A percentile compares a stretch with the other conserved stretches of the same genome.
These are phyloP conservation scores for Sinonovacula constricta DNA, from an alignment of 1,140 invertebrate species.

Conservation along the genomic window DNA sequence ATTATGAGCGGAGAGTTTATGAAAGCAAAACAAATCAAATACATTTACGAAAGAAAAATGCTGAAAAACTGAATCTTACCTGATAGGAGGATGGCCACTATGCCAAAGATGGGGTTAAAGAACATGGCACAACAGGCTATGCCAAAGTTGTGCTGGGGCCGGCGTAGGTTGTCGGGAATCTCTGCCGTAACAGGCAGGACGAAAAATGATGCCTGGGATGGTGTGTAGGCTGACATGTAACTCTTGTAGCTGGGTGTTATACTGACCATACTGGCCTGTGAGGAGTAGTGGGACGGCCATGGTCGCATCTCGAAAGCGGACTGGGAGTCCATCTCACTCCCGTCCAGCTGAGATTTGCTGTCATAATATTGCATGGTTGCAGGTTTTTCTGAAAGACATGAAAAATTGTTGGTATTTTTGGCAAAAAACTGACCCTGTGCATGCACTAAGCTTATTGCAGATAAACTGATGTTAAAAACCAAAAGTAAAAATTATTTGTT, in stretches of 20 bases:
- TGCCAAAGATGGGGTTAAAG: constrained; percentile 67
- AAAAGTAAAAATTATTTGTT: too few relatives aligned
- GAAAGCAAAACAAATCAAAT: too few relatives aligned
- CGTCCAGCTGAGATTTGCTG: constrained; percentile 47
- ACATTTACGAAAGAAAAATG: too few relatives aligned
- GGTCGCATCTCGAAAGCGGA: constrained; percentile 48
- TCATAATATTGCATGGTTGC: constrained; percentile 46
- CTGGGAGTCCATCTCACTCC: constrained; percentile 47
- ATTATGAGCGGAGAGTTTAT: too few relatives aligned
- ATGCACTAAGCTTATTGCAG: too few relatives aligned
- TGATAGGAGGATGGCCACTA: constrained; percentile 64
- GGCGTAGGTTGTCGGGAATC: constrained; percentile 55
- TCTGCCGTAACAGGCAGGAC: constrained; percentile 66
- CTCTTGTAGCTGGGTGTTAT: constrained; percentile 54
- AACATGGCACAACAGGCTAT: constrained; percentile 66
- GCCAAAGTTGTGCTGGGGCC: constrained; percentile 63
- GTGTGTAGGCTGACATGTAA: constrained; percentile 57
- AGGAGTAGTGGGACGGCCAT: constrained; percentile 58
- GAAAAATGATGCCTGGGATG: constrained; percentile 65
- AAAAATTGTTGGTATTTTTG: too few relatives aligned
- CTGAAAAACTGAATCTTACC: too few relatives aligned
- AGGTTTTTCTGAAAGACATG: too few relatives aligned
- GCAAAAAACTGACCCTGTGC: too few relatives aligned
- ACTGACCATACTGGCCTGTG: constrained; percentile 58
- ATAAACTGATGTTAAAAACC: too few relatives aligned